Percentiles rank a stretch among this genome's conserved stretches.
Evolutionary conservation across 2,888 invertebrate genomes (phyloP).

Genomic region (Acanthacorydalis orientalis): DNA sequence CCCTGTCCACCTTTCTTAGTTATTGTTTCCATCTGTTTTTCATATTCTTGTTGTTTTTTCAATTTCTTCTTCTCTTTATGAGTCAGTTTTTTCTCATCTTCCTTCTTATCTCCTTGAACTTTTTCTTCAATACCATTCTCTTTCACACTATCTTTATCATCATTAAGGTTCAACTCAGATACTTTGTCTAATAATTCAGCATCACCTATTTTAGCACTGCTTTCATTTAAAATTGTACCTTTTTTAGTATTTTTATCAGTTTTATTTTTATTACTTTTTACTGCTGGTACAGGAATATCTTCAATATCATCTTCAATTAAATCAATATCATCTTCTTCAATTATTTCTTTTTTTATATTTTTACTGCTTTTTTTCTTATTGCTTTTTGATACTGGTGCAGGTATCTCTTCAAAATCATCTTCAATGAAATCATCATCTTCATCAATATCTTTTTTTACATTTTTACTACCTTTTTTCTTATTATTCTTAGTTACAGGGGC

Average conservation of each 20-base stretch:
- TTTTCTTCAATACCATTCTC: slow-evolving; percentile 4
- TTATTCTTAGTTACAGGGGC: slow-evolving; percentile 11
- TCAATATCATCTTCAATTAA: neutral
- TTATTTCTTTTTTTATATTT: slow-evolving; percentile 4
- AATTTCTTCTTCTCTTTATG: slow-evolving; percentile 86
- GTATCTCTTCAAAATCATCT: slow-evolving; percentile 8
- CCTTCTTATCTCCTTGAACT: slow-evolving; percentile 16
- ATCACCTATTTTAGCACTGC: slow-evolving; percentile 5
- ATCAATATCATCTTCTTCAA: slow-evolving; percentile 6
- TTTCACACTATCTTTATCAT: neutral
- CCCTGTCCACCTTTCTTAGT: slow-evolving; percentile 79
- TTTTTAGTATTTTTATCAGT: slow-evolving; percentile 5
- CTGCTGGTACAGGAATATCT: slow-evolving; percentile 8
- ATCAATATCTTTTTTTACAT: slow-evolving; percentile 7
- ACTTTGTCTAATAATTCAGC: neutral
- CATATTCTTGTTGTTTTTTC: slow-evolving; percentile 78
- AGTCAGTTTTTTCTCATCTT: slow-evolving; percentile 57
- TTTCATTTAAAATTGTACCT: slow-evolving; percentile 6
- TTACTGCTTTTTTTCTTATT: slow-evolving; percentile 1
- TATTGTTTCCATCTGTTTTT: slow-evolving; percentile 70
- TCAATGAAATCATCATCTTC: slow-evolving; percentile 9
- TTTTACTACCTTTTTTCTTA: slow-evolving; percentile 10
- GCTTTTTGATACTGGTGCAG: neutral
- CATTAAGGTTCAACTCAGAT: neutral
- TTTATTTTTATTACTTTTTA: slow-evolving; percentile 6